Percentiles rank a stretch among this genome's conserved stretches.
Evolutionary conservation across 2,113 vertebrate genomes (phyloP).

Genomic region (Laticauda laticaudata): DNA sequence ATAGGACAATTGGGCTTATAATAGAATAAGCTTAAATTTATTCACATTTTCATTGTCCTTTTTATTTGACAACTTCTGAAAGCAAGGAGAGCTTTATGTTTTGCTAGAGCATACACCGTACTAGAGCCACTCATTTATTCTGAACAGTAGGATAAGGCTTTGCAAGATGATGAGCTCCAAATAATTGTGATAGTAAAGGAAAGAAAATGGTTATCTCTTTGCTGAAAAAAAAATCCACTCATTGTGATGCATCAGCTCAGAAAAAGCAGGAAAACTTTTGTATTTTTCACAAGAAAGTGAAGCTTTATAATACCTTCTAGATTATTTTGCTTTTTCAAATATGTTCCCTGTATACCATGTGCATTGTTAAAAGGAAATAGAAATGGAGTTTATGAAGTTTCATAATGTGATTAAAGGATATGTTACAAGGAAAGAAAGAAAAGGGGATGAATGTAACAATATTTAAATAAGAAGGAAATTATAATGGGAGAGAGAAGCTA

Average conservation of each 20-base stretch:
- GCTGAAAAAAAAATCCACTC: slow-evolving; percentile 34
- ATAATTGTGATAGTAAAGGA: slow-evolving; percentile 29
- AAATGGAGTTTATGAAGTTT: slow-evolving; percentile 12
- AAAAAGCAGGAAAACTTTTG: slow-evolving; percentile 5
- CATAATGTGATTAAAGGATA: not conserved
- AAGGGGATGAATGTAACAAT: not conserved
- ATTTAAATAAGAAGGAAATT: slow-evolving; percentile 13
- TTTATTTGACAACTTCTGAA: not conserved
- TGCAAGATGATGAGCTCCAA: slow-evolving; percentile 8
- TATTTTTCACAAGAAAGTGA: slow-evolving; percentile 5
- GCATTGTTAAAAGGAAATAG: not conserved
- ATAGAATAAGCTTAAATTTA: not conserved
- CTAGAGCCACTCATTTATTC: slow-evolving; percentile 20
- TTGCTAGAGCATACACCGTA: not conserved
- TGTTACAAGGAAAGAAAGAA: not conserved
- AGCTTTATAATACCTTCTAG: slow-evolving; percentile 5
- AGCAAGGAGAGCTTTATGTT: not conserved
- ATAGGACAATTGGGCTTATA: not conserved
- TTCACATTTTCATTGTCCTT: slow-evolving; percentile 17
- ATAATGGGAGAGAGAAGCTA: not conserved
- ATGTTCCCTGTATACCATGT: not conserved
- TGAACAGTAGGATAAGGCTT: slow-evolving; percentile 9
- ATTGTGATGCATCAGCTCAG: slow-evolving; percentile 28
- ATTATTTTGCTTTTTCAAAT: slow-evolving; percentile 38
- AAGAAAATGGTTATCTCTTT: slow-evolving; percentile 28